Evolutionary conservation across 2,797 vertebrate genomes (phyloP).

Genomic region (Mallotus villosus): DNA sequence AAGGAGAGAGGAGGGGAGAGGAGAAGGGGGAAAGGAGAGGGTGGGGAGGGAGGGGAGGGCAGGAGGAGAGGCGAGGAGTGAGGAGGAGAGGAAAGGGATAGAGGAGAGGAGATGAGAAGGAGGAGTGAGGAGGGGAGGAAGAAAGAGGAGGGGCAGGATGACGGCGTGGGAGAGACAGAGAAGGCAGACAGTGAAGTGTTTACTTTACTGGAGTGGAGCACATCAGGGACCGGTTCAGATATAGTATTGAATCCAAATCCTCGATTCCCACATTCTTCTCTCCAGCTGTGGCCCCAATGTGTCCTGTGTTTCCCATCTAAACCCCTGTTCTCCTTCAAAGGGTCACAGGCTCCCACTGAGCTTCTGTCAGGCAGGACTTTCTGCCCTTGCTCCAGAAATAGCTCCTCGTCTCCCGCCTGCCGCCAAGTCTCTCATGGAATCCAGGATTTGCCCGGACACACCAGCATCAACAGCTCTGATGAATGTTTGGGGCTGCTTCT

Average conservation of each 20-base stretch:
- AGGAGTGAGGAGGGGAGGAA: neutral
- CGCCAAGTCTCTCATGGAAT: neutral
- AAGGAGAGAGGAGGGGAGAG: too few species aligned
- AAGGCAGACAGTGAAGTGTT: neutral
- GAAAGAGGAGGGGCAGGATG: neutral
- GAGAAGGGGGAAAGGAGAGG: too few species aligned
- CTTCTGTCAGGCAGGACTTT: neutral
- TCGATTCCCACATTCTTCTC: neutral
- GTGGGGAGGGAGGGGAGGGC: too few species aligned
- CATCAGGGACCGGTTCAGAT: neutral
- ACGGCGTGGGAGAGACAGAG: neutral
- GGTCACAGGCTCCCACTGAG: slow-evolving; percentile 3
- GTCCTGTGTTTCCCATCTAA: neutral
- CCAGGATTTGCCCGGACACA: neutral
- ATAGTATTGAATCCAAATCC: neutral
- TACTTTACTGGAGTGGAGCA: neutral
- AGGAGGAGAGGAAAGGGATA: too few species aligned
- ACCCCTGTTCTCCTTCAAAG: neutral
- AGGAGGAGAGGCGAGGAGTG: too few species aligned
- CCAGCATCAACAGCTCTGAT: too few species aligned
- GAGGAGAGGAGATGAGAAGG: too few species aligned
- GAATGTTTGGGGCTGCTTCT: too few species aligned
- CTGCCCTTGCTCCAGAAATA: neutral
- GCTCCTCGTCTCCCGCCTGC: neutral
- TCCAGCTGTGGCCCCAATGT: too few species aligned